Percentiles rank a stretch among this genome's conserved stretches.
Conservation (phyloP, 2,113 vertebrate genomes). For the Ammospiza nelsoni region DNA sequence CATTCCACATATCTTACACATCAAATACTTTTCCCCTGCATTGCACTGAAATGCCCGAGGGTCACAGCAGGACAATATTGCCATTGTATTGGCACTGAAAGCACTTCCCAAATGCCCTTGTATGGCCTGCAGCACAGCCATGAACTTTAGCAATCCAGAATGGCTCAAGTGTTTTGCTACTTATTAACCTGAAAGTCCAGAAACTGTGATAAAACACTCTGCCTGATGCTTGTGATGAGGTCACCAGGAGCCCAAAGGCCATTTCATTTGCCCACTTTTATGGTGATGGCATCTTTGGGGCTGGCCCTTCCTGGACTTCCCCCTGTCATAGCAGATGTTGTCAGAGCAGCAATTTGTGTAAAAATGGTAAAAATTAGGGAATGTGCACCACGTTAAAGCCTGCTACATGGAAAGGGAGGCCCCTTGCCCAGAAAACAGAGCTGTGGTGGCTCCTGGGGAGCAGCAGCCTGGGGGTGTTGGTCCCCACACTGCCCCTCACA, state of each 20-base stretch:
- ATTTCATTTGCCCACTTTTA: slow-evolving; percentile 47
- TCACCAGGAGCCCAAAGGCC: not conserved
- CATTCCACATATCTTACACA: rapidly evolving
- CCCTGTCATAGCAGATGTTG: slow-evolving; percentile 62
- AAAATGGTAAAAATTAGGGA: not conserved
- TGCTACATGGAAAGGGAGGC: rapidly evolving
- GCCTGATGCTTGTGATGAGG: not conserved
- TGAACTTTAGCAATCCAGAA: not conserved
- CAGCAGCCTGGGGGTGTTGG: not conserved
- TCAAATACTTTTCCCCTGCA: not conserved
- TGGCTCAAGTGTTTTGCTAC: not conserved
- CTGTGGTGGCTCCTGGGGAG: not conserved
- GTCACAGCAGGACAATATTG: not conserved
- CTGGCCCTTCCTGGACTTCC: slow-evolving; percentile 65
- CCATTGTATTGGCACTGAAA: not conserved
- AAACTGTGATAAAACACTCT: not conserved
- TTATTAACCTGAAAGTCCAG: slow-evolving; percentile 40
- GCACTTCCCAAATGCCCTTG: not conserved
- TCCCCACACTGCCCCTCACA: not conserved
- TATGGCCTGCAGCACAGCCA: not conserved
- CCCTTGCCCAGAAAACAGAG: not conserved
- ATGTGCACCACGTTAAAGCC: not conserved
- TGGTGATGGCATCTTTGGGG: slow-evolving; percentile 50
- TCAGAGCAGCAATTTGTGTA: not conserved
- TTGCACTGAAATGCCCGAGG: not conserved